Base-by-base conservation (phyloP, 1,140 invertebrate genomes). In the Trichonephila clavata region DNA sequence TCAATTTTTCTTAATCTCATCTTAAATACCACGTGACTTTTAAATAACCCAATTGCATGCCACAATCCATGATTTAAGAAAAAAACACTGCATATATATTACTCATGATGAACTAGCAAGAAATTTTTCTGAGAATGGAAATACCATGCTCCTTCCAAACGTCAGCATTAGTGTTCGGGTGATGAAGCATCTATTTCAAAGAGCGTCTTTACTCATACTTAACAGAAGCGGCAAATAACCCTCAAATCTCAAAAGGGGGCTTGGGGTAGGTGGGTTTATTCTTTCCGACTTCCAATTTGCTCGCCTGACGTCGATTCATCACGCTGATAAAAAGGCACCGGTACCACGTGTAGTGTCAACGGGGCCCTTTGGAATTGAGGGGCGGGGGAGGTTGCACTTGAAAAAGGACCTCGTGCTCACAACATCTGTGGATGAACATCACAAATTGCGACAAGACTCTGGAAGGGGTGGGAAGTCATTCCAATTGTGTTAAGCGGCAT, bases 231-330 rank as follows among this genome's bases (percentile, higher is more conserved):
- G 27, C 84, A 63, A 86, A 32, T 86, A 18, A 20, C 59, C 24
- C 27, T 61, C n/a, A 61, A 84, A 84, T 57, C 43, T 20, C 39
- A 63, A 24, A 39, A 63, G 86, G 65, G 63, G 89, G 63, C 43
- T 32, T 50, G 50, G 50, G 10, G 50, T 50, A 50, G 50, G 50
- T 50, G 50, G 68, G 71, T 90, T 81, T 90, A 57, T 20, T 80
- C 50, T 18, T 87, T 93, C 92, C 92, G 92, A 93, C 92, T 93
- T 88, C 71, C 92, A 93, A 93, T 93, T 93, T 93, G 92, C 63
- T 88, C 59, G 60, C 61, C 24, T 83, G 89, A 91, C 89, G 60
- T 86, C 92, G 92, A 93, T 93, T 93, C 92, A 93, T 93, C 92
- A 93, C 43, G 68, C 84, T 50, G 92, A 93, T 93, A 93, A 93